Evolutionary conservation across 2,113 vertebrate species (phyloP), one percentile per base, ranked within the genome.

Genomic region (Heloderma charlesbogerti): DNA sequence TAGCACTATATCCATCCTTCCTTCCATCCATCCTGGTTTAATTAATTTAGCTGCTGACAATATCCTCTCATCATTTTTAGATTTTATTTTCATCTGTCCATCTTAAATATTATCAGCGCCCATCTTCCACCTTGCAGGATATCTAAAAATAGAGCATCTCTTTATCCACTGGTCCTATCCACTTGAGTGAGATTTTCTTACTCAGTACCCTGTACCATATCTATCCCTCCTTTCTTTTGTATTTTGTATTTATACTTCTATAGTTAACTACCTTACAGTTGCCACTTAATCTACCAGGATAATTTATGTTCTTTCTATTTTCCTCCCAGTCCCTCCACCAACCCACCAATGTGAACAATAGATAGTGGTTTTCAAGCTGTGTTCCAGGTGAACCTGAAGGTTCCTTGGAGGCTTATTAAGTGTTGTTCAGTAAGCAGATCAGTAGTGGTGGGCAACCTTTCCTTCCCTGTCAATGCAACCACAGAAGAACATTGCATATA

Each of bases 271-370:
- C 25, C 34, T 1, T 85, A 48, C 20, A n/a, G 20, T 25, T 40
- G 8, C 57, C n/a, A 40, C 1, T 74, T 54, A 13, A 8, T 74
- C 10, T n/a, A n/a, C 67, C 31, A n/a, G 45, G 40, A 84, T 10
- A 63, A 6, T 84, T 66, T 43, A n/a, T 40, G 22, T 83, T 83
- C 81, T 63, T 60, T 83, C 34, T 66, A 9, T 66, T 57, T 84
- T 2, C 13, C 71, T n/a, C 40, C 77, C 71, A 69, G n/a, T 54
- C 22, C 6, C 74, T 69, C 94, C 94, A 91, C 90, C 12, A 1
- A 89, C 88, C 54, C 67, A 25, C 78, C 27, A 88, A 25, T 8
- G 43, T 20, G n/a, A 27, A 48, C 34, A 80, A 34, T 1, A 48
- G 43, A 34, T 12, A 45, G 37, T 34, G 16, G 10, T 60, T 84